Evolutionary conservation across 2,888 invertebrate genomes (phyloP).

Genomic region (Agrotis ipsilon): DNA sequence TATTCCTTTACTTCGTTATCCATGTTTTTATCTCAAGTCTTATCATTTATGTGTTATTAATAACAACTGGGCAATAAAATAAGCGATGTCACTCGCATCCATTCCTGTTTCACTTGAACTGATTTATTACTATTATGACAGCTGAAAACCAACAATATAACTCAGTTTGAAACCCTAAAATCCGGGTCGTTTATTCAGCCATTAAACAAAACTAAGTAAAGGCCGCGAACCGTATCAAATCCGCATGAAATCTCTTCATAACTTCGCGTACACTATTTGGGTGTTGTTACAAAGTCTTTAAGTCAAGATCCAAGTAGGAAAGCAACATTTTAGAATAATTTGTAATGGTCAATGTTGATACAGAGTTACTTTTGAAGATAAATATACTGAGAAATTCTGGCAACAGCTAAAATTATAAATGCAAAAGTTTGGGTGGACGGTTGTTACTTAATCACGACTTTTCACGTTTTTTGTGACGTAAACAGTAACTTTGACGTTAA

Average conservation of each 20-base stretch:
- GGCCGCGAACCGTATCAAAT: conserved; percentile 56
- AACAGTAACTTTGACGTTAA: too few relatives aligned
- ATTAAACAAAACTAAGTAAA: conserved; percentile 57
- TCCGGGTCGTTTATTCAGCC: conserved; percentile 35
- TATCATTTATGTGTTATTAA: too few relatives aligned
- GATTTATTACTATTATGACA: conserved; percentile 3
- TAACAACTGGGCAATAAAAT: too few relatives aligned
- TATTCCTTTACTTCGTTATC: too few relatives aligned
- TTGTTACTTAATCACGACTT: too few relatives aligned
- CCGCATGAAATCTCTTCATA: conserved; percentile 55
- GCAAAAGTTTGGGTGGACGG: too few relatives aligned
- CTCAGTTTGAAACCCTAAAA: conserved; percentile 7
- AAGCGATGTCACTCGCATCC: too few relatives aligned
- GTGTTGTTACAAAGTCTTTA: conserved; percentile 61
- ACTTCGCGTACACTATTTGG: conserved; percentile 53
- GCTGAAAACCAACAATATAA: not conserved
- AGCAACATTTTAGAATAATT: not conserved
- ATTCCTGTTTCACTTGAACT: too few relatives aligned
- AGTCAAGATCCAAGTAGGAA: conserved; percentile 15
- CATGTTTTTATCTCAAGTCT: too few relatives aligned
- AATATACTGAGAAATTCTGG: not conserved
- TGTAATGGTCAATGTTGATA: conserved; percentile 4
- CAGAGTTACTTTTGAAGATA: not conserved
- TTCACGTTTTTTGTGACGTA: too few relatives aligned
- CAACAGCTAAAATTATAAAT: too few relatives aligned